phyloP scores from a whole-genome alignment of 1,140 invertebrate genomes.

The Tetragonula clypearis region DNA sequence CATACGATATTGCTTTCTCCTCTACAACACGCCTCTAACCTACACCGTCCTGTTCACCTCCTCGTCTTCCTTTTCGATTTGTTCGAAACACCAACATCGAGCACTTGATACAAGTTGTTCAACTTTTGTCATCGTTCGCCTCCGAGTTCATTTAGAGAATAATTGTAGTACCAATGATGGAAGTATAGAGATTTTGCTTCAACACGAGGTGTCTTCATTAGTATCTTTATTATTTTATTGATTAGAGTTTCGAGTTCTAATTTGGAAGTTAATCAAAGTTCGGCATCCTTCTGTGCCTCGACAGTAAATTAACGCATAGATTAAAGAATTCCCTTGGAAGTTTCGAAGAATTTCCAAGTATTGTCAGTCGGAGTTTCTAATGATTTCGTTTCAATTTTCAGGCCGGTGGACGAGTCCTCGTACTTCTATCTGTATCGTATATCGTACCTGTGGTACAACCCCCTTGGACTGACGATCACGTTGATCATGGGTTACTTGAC shows the following conservation, averaged over 20 bases:
- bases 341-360: too few species aligned
- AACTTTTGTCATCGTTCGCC: background rate
- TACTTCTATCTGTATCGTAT: conserved; percentile 82
- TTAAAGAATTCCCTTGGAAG: too few species aligned
- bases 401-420: conserved; percentile 36
- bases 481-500: conserved; percentile 85
- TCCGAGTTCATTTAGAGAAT: background rate
- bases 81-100: background rate
- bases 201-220: too few species aligned
- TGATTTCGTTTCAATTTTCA: conserved; percentile 7
- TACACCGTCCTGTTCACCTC: background rate
- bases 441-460: conserved; percentile 87
- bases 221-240: too few species aligned
- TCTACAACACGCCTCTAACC: background rate
- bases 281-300: too few species aligned
- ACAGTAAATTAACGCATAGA: too few species aligned
- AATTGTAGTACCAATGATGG: background rate
- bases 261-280: too few species aligned
- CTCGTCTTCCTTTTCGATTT: background rate
- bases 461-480: conserved; percentile 86
- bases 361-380: background rate
- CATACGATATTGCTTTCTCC: conserved; percentile 52
- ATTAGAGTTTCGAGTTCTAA: too few species aligned
- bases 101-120: too few species aligned
- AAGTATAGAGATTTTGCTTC: too few species aligned